Evolutionary conservation across 2,888 invertebrate genomes (phyloP).

Genomic region (Poecilus cupreus): DNA sequence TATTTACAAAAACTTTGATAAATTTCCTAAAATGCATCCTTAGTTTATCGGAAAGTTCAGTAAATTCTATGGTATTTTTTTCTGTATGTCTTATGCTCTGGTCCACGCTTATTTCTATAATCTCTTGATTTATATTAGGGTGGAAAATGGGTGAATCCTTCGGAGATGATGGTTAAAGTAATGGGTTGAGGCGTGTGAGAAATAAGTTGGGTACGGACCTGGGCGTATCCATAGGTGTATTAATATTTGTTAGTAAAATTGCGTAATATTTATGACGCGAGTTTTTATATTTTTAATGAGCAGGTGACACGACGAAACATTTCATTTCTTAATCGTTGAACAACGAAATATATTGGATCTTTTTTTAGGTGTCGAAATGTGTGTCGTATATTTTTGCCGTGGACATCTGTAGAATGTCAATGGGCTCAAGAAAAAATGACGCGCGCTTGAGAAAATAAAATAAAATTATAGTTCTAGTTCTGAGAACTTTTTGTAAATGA

Average conservation of each 20-base stretch:
- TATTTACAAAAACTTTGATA: too few relatives aligned
- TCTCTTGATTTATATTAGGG: neutral
- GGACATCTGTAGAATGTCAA: slow-evolving; percentile 58
- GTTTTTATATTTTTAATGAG: slow-evolving; percentile 58
- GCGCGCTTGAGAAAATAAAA: slow-evolving; percentile 30
- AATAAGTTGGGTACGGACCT: neutral
- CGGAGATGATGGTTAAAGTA: neutral
- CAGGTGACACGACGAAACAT: slow-evolving; percentile 55
- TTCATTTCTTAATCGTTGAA: slow-evolving; percentile 59
- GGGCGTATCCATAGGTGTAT: slow-evolving; percentile 5
- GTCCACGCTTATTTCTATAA: too few relatives aligned
- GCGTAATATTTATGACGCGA: slow-evolving; percentile 44
- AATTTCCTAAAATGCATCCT: too few relatives aligned
- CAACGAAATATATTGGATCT: slow-evolving; percentile 57
- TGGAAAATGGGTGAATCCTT: too few relatives aligned
- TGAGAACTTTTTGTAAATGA: slow-evolving; percentile 37
- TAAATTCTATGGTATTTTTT: too few relatives aligned
- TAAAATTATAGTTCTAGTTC: slow-evolving; percentile 38
- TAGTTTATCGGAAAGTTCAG: too few relatives aligned
- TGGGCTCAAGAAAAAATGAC: slow-evolving; percentile 41
- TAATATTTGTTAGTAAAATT: slow-evolving; percentile 36
- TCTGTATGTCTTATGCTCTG: too few relatives aligned
- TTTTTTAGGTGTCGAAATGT: slow-evolving; percentile 58
- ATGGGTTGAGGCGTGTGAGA: neutral
- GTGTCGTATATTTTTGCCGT: slow-evolving; percentile 57